Percentiles rank a stretch among this genome's conserved stretches.
These are phyloP conservation scores for Drosophila kanapiae DNA, from an alignment of 1,140 invertebrate genomes.

Conservation along the genomic window DNA sequence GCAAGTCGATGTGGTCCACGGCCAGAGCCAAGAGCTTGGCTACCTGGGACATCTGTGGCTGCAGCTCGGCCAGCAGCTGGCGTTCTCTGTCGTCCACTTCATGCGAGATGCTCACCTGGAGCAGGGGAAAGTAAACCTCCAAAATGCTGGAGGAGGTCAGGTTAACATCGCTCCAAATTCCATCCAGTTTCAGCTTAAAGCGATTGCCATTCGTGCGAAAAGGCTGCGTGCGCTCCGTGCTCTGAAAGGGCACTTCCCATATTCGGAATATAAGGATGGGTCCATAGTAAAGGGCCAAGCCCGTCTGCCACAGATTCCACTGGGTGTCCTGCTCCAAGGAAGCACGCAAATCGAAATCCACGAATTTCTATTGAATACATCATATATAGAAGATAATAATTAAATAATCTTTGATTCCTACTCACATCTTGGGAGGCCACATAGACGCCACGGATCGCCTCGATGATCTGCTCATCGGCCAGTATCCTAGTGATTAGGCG, in stretches of 20 bases:
- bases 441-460: slow-evolving; percentile 88
- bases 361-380: slow-evolving; percentile 57
- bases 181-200: slow-evolving; percentile 92
- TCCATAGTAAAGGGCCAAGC: slow-evolving; percentile 94
- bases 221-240: slow-evolving; percentile 86
- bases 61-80: slow-evolving; percentile 80
- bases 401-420: background rate
- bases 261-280: slow-evolving; percentile 93
- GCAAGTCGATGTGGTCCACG: slow-evolving; percentile 98
- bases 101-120: slow-evolving; percentile 61
- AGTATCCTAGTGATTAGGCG: slow-evolving; percentile 96
- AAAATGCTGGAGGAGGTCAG: slow-evolving; percentile 93
- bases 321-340: slow-evolving; percentile 85
- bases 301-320: slow-evolving; percentile 98
- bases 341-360: slow-evolving; percentile 75
- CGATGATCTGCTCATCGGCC: slow-evolving; percentile 94
- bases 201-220: slow-evolving; percentile 86
- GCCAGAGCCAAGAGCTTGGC: slow-evolving; percentile 95
- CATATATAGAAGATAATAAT: background rate
- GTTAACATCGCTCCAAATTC: slow-evolving; percentile 93
- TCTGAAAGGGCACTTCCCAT: slow-evolving; percentile 92
- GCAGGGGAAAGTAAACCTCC: slow-evolving; percentile 93
- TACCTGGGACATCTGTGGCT: slow-evolving; percentile 91
- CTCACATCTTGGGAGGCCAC: slow-evolving; percentile 66
- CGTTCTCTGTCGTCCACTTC: slow-evolving; percentile 56